phyloP scores from a whole-genome alignment of 2,113 vertebrate species.

The Hyla sarda region DNA sequence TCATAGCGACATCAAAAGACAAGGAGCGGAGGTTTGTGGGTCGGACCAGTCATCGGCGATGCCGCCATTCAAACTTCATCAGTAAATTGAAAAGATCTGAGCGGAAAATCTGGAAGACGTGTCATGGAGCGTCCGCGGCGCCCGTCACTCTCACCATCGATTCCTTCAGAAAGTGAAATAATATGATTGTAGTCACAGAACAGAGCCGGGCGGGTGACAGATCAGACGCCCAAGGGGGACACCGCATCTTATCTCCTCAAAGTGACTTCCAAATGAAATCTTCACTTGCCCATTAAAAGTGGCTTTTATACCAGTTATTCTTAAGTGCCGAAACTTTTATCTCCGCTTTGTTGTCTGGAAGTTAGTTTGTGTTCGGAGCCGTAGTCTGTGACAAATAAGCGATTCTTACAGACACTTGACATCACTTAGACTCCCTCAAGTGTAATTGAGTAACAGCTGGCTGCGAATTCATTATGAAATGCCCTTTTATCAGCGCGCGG shows the following conservation, averaged over 20 bases:
- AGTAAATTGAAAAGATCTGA: conserved; percentile 47
- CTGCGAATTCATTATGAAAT: conserved; percentile 59
- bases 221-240: neutral
- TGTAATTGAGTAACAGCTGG: conserved; percentile 58
- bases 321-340: conserved; percentile 47
- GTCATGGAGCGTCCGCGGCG: neutral
- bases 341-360: conserved; percentile 45
- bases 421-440: conserved; percentile 58
- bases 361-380: conserved; percentile 41
- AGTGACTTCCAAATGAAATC: conserved; percentile 49
- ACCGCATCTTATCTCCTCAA: conserved; percentile 10
- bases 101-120: conserved; percentile 2
- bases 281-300: conserved; percentile 39
- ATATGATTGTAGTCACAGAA: conserved; percentile 42
- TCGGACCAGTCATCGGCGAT: neutral
- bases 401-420: conserved; percentile 42
- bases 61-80: neutral
- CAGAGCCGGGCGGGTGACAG: conserved; percentile 30
- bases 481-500: conserved; percentile 53
- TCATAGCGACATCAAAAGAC: conserved; percentile 30
- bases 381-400: conserved; percentile 57
- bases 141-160: conserved; percentile 7
- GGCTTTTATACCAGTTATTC: conserved; percentile 18
- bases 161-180: conserved; percentile 8
- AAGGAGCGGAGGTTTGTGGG: conserved; percentile 26